Percentiles rank a stretch among this genome's conserved stretches.
These are phyloP conservation scores for Lerema accius DNA, from an alignment of 1,140 invertebrate species.

Conservation along the genomic window DNA sequence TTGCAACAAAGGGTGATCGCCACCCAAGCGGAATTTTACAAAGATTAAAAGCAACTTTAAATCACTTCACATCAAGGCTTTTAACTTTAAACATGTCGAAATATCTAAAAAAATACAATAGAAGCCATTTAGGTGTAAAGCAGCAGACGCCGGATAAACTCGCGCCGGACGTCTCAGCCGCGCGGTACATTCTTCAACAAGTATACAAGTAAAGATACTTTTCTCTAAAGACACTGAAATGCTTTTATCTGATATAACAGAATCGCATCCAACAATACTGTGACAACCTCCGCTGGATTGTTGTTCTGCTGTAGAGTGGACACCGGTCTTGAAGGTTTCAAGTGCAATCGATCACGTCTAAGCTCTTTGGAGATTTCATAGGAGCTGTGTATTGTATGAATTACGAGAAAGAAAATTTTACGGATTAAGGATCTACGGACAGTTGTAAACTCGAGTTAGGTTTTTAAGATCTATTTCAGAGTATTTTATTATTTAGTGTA, in stretches of 20 bases:
- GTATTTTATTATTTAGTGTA: too few relatives aligned
- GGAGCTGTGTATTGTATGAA: neutral
- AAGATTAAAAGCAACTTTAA: too few relatives aligned
- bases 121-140: constrained; percentile 11
- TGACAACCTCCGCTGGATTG: neutral
- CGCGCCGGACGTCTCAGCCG: constrained; percentile 3
- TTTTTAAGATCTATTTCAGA: too few relatives aligned
- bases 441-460: too few relatives aligned
- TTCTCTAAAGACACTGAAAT: constrained; percentile 46
- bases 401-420: neutral
- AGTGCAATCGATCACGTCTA: constrained; percentile 11
- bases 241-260: constrained; percentile 55
- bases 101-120: constrained; percentile 13
- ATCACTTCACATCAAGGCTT: neutral
- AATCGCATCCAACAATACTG: constrained; percentile 16
- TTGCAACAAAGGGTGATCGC: too few relatives aligned
- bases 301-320: constrained; percentile 8
- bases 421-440: too few relatives aligned
- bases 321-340: constrained; percentile 7
- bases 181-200: constrained; percentile 31
- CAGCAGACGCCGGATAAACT: constrained; percentile 12
- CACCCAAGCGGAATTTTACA: too few relatives aligned
- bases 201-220: constrained; percentile 22
- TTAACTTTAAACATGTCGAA: constrained; percentile 1
- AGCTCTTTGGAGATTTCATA: neutral